These are phyloP conservation scores for Salminus brasiliensis DNA, from an alignment of 2,113 vertebrate species.

Conservation along the genomic window DNA sequence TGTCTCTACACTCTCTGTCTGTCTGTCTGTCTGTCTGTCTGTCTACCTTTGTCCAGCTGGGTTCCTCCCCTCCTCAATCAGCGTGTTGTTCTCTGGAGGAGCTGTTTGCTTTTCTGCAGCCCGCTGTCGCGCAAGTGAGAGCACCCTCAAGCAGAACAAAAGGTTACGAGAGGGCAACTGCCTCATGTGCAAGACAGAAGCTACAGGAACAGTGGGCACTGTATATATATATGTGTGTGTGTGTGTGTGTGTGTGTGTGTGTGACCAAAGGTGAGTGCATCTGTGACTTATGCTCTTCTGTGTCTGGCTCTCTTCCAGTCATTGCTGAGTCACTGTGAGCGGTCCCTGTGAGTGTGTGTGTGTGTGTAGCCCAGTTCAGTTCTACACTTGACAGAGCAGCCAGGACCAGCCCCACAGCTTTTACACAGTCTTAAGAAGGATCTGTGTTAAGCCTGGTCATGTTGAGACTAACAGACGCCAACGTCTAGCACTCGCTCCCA, in stretches of 20 bases:
- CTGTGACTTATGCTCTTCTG: background rate
- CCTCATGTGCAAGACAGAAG: background rate
- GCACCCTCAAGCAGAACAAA: constrained; percentile 28
- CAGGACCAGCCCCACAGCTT: background rate
- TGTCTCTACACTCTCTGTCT: background rate
- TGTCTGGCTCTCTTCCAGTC: constrained; percentile 15
- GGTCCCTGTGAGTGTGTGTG: background rate
- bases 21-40: background rate
- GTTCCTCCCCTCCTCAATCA: constrained; percentile 4
- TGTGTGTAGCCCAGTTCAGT: background rate
- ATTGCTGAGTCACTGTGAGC: background rate
- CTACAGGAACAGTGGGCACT: background rate
- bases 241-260: background rate
- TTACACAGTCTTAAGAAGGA: constrained; percentile 9
- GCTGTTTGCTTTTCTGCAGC: constrained; percentile 30
- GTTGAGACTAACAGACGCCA: constrained; percentile 4
- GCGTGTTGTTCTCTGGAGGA: constrained; percentile 19
- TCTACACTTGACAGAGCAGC: background rate
- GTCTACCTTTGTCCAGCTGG: background rate
- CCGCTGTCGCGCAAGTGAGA: constrained; percentile 28
- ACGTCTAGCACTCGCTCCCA: background rate
- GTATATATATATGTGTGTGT: background rate
- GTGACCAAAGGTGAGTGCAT: constrained; percentile 19
- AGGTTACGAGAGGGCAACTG: constrained; percentile 36
- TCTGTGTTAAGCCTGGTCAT: constrained; percentile 5